Evolutionary conservation across 2,797 vertebrate species (phyloP).

Genomic region (Calcarius lapponicus): DNA sequence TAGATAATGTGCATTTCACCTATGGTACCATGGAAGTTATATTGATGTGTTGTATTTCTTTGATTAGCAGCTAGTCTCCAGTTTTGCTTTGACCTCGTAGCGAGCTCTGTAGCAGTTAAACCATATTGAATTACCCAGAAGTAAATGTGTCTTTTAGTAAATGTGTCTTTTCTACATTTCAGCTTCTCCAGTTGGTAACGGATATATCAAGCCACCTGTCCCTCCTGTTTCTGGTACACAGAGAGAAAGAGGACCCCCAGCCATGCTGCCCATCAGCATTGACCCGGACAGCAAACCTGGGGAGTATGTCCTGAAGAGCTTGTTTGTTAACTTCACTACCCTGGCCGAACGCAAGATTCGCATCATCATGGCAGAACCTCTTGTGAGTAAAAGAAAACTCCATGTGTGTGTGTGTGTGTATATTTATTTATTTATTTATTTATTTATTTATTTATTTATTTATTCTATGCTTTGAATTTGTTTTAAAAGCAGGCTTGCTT

Average conservation of each 20-base stretch:
- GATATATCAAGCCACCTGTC: slow-evolving; percentile 91
- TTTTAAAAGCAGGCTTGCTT: not conserved
- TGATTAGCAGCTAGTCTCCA: not conserved
- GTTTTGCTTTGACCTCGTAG: not conserved
- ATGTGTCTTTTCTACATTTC: slow-evolving; percentile 36
- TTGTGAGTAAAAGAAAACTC: slow-evolving; percentile 83
- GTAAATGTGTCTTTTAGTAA: slow-evolving; percentile 38
- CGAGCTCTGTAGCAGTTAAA: not conserved
- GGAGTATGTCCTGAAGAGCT: slow-evolving; percentile 95
- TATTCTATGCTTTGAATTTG: not conserved
- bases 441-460: not conserved
- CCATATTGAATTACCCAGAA: not conserved
- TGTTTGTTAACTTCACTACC: slow-evolving; percentile 94
- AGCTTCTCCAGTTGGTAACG: slow-evolving; percentile 96
- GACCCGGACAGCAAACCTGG: slow-evolving; percentile 97
- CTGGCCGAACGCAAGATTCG: slow-evolving; percentile 94
- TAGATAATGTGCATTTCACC: not conserved
- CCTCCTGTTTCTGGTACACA: slow-evolving; percentile 86
- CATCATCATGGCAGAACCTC: slow-evolving; percentile 96
- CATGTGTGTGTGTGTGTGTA: rapidly evolving
- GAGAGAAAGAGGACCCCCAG: slow-evolving; percentile 89
- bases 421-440: not conserved
- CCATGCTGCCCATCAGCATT: slow-evolving; percentile 90
- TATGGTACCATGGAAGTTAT: not conserved
- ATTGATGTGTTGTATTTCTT: not conserved